Evolutionary conservation across 2,797 vertebrate species (phyloP).

Genomic region (Enteromius paludinosus): DNA sequence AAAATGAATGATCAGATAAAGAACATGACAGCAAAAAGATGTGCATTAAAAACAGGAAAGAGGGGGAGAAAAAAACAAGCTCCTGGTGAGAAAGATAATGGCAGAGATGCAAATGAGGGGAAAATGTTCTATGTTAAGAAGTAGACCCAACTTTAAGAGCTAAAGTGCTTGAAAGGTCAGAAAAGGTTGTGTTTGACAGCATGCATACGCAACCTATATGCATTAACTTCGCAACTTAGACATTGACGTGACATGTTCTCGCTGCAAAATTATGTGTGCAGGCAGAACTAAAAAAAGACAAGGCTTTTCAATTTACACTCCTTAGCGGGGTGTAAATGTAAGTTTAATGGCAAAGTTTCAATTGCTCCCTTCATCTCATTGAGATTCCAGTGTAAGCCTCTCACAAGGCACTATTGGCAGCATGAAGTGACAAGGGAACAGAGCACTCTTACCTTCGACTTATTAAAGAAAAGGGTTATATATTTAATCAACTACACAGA

Average conservation of each 20-base stretch:
- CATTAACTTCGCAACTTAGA: background rate
- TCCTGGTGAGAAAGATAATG: slow-evolving; percentile 42
- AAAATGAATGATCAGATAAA: slow-evolving; percentile 23
- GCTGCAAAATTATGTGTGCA: slow-evolving; percentile 27
- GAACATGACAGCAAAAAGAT: slow-evolving; percentile 54
- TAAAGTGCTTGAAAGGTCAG: slow-evolving; percentile 38
- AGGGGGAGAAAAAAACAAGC: slow-evolving; percentile 49
- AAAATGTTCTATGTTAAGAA: slow-evolving; percentile 38
- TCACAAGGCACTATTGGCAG: slow-evolving; percentile 43
- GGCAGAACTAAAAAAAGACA: slow-evolving; percentile 33
- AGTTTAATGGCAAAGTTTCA: slow-evolving; percentile 39
- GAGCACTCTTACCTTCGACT: slow-evolving; percentile 27
- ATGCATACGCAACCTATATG: slow-evolving; percentile 15
- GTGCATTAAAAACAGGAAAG: slow-evolving; percentile 55
- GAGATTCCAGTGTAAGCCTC: slow-evolving; percentile 44
- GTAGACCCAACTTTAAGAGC: slow-evolving; percentile 38
- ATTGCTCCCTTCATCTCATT: slow-evolving; percentile 45
- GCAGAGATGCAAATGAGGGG: slow-evolving; percentile 28
- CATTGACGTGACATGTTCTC: slow-evolving; percentile 19
- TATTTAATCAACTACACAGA: slow-evolving; percentile 8
- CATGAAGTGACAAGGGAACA: slow-evolving; percentile 47
- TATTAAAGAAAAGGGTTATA: slow-evolving; percentile 29
- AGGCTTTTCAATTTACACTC: slow-evolving; percentile 39
- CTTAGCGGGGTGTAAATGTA: slow-evolving; percentile 43
- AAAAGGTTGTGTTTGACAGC: slow-evolving; percentile 42